Base-by-base conservation (phyloP, 2,888 invertebrate genomes). In the Nowickia ferox region DNA sequence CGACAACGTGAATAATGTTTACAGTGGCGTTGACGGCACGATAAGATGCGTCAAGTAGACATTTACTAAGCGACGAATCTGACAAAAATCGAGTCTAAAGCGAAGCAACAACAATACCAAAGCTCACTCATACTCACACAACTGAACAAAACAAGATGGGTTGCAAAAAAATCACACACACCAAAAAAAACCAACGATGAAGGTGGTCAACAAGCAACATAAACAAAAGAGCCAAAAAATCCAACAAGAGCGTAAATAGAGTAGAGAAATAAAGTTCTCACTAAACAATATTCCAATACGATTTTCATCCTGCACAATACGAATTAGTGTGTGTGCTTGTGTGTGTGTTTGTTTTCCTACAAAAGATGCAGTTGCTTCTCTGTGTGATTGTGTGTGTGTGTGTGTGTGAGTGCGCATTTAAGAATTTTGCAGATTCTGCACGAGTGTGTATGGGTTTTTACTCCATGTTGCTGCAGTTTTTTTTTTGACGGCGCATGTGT, bases 1-100 rank as follows among this genome's bases (percentile, higher is more conserved):
- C 86, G 86, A 86, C 86, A 86, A 86, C 86, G 86, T 86, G 86
- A 86, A 86, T 84, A 83, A 86, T 86, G 86, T 86, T 86, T 86
- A 83, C 86, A 84, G 86, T 86, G 86, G 86, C 86, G 86, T 86
- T 86, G 86, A 86, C 86, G 83, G 86, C 79, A 86, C 86, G 86
- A 86, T 86, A 86, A 86, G 86, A 86, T 86, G 86, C 86, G 86
- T 84, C 86, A 86, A 86, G 83, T 76, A 86, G 86, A 86, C 86
- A 84, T 86, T 86, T 86, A 53, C 63, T 55, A 76, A 76, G 75
- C 84, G 84, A 84, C 66, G 84, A 84, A 84, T 84, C 76, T 85
- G 71, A 78, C 77, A 81, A 77, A 85, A 85, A 78, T 82, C 74
- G 42, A 82, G 61, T 82, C 82, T 78, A 42, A 85, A 74, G 55